Percentiles rank a stretch among this genome's conserved stretches.
These are phyloP conservation scores for Argentina silus DNA, from an alignment of 2,797 vertebrate genomes.

Conservation along the genomic window DNA sequence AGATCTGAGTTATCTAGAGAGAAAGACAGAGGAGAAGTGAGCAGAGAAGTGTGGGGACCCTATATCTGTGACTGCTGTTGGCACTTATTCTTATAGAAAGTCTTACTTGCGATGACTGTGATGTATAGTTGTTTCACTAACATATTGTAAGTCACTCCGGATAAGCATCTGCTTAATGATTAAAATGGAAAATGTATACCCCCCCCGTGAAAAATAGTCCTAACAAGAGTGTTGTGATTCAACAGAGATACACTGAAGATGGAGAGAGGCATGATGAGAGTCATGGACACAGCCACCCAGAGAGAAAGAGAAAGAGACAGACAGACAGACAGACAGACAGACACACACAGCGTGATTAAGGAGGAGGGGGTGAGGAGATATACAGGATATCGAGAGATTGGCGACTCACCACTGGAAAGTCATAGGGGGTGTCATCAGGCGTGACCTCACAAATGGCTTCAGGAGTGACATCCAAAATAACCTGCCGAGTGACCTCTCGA, in stretches of 20 bases:
- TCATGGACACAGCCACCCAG: neutral
- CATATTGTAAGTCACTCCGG: too few relatives aligned
- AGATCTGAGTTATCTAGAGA: constrained; percentile 38
- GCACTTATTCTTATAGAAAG: too few relatives aligned
- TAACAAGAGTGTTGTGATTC: too few relatives aligned
- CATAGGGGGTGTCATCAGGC: neutral
- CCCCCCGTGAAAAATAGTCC: too few relatives aligned
- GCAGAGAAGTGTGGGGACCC: neutral
- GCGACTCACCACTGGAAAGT: neutral
- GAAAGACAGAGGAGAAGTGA: neutral
- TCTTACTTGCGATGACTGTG: neutral
- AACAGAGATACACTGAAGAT: too few relatives aligned
- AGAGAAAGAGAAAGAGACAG: neutral
- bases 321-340: neutral
- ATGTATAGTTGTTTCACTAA: too few relatives aligned
- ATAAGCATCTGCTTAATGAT: too few relatives aligned
- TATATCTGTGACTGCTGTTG: too few relatives aligned
- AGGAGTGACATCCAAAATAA: neutral
- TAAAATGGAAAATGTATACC: too few relatives aligned
- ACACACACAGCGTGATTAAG: too few relatives aligned
- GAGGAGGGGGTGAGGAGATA: neutral
- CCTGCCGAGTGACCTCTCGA: too few relatives aligned
- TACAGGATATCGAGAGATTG: neutral
- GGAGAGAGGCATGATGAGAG: too few relatives aligned
- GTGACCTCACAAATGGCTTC: neutral